phyloP scores from a whole-genome alignment of 2,888 invertebrate species.

The Neuroscelio doddi region DNA sequence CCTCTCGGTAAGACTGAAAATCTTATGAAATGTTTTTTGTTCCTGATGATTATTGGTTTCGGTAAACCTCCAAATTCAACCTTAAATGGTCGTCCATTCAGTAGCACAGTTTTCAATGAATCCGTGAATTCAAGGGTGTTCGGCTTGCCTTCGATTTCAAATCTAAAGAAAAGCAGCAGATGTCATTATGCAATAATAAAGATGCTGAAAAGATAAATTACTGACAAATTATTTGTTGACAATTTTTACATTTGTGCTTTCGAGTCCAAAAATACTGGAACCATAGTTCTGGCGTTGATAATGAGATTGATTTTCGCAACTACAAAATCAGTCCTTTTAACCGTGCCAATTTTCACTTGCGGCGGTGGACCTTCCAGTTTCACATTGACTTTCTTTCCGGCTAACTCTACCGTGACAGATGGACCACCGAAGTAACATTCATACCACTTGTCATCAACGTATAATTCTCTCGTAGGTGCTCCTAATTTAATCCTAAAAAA shows the following conservation, averaged over 20 bases:
- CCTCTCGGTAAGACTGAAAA: constrained; percentile 86
- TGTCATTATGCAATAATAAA: background rate
- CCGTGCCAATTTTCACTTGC: constrained; percentile 90
- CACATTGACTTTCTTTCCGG: constrained; percentile 83
- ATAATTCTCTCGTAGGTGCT: constrained; percentile 92
- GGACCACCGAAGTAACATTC: constrained; percentile 95
- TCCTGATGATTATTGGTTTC: constrained; percentile 83
- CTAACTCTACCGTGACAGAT: constrained; percentile 85
- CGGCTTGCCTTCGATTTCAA: constrained; percentile 81
- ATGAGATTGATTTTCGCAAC: constrained; percentile 89
- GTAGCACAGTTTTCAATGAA: constrained; percentile 81
- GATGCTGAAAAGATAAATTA: background rate
- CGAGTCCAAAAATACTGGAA: constrained; percentile 87
- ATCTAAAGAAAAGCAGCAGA: constrained; percentile 62
- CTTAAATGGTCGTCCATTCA: constrained; percentile 85
- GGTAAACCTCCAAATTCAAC: constrained; percentile 90
- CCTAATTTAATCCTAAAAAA: constrained; percentile 85
- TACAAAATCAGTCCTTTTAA: constrained; percentile 85
- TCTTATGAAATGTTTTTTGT: constrained; percentile 84
- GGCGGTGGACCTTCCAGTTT: constrained; percentile 94
- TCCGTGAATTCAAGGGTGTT: constrained; percentile 88
- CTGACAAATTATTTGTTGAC: too few species aligned
- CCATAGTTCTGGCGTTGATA: constrained; percentile 84
- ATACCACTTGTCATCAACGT: constrained; percentile 90
- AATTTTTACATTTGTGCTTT: constrained; percentile 80